Evolutionary conservation across 2,888 invertebrate genomes (phyloP), one percentile per base, ranked within the genome.

Genomic region (Tetranychus truncatus): DNA sequence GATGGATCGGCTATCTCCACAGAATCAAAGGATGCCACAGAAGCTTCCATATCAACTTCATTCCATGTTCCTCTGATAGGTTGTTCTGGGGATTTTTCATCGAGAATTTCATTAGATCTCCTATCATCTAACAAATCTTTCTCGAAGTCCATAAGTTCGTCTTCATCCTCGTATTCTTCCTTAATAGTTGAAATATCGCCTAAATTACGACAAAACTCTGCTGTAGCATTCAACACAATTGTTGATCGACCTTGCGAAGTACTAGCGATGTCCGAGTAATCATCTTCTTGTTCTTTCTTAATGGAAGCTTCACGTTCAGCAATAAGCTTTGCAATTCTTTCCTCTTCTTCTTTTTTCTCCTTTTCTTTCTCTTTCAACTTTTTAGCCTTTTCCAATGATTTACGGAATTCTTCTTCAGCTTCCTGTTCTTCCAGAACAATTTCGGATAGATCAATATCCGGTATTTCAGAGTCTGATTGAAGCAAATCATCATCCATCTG

Each of bases 201-300:
- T 8, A 96, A 86, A 72, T 94, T 93, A 80, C 95, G 88, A 82
- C 96, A 96, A 85, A 96, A 96, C 86, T 96, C 96, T 0, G 95
- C 95, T 0, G 95, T 95, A 1, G 93, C 89, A 85, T 96, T 94
- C 75, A 96, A 84, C 76, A 90, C 87, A 81, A 95, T 95, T 45
- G 84, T 85, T 74, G 20, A 21, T 67, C 67, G 67, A 67, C 67
- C 24, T 67, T 67, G 20, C 9, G 55, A 55, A 5, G 78, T 77
- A 46, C 81, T 82, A 45, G 45, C 15, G 15, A 44, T 44, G 11
- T 72, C 72, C 4, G 34, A 21, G 6, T 45, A 18, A 46, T 73
- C 71, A 9, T 75, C 73, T 24, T 76, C 65, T n/a, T 72, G 72
- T 44, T 72, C 72, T 72, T 44, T 69, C 34, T 69, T 69, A 1